A percentile compares a stretch with the other conserved stretches of the same genome.
Conservation (phyloP, 1,140 invertebrate species). For the Mamestra configurata region DNA sequence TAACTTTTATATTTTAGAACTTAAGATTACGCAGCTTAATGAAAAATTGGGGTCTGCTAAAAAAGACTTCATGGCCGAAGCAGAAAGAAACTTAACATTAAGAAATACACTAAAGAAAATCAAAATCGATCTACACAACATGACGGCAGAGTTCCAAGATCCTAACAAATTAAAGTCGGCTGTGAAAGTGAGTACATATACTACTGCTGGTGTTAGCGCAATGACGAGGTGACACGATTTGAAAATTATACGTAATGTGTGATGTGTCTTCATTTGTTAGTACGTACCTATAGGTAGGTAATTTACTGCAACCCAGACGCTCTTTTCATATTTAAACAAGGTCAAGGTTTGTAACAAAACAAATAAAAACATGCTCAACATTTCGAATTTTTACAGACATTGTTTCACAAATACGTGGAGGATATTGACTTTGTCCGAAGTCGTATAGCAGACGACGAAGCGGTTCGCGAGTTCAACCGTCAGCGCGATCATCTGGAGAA, state of each 20-base stretch:
- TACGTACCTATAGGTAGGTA: too few species aligned
- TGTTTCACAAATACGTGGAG: conserved; percentile 93
- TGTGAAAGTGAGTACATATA: conserved; percentile 89
- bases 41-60: conserved; percentile 93
- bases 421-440: conserved; percentile 90
- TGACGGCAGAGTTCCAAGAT: conserved; percentile 93
- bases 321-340: too few species aligned
- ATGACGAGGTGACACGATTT: too few species aligned
- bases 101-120: conserved; percentile 92
- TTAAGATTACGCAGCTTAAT: conserved; percentile 92
- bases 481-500: conserved; percentile 94
- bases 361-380: neutral
- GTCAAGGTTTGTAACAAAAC: neutral
- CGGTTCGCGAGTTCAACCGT: conserved; percentile 92
- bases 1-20: conserved; percentile 86
- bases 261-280: too few species aligned
- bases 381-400: conserved; percentile 74
- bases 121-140: conserved; percentile 93
- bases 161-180: conserved; percentile 92
- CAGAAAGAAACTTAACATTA: conserved; percentile 89
- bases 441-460: conserved; percentile 91
- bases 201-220: too few species aligned
- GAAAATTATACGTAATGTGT: too few species aligned
- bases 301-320: too few species aligned
- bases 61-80: conserved; percentile 91